These are phyloP conservation scores for Herpetotheres cachinnans DNA, from an alignment of 2,113 vertebrate species.

Conservation along the genomic window DNA sequence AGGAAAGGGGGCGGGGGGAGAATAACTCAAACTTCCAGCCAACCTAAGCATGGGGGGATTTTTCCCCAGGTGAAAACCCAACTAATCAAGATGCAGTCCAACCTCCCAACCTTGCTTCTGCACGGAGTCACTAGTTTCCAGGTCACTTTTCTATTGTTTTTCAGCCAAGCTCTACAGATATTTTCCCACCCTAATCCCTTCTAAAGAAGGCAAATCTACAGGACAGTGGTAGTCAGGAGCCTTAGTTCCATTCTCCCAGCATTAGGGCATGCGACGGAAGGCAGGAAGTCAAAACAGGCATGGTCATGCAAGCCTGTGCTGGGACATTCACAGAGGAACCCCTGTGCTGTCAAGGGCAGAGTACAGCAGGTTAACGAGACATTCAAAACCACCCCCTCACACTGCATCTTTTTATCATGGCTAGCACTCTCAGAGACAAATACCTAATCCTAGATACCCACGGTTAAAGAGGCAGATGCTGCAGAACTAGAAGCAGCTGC, in stretches of 20 bases:
- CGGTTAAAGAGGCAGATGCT: not conserved
- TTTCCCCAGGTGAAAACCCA: not conserved
- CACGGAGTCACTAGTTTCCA: not conserved
- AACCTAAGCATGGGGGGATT: not conserved
- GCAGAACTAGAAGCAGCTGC: not conserved
- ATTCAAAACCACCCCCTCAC: not conserved
- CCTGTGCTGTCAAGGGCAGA: not conserved
- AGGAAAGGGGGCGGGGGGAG: not conserved
- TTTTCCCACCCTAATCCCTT: not conserved
- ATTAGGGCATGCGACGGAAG: fast-evolving
- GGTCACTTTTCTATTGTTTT: not conserved
- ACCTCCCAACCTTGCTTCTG: not conserved
- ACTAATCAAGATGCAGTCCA: not conserved
- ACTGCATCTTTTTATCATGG: not conserved
- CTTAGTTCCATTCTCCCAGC: not conserved
- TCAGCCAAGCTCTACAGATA: not conserved
- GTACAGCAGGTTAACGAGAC: not conserved
- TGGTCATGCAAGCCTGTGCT: not conserved
- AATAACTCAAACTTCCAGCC: not conserved
- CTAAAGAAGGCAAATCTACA: not conserved
- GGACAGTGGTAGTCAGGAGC: not conserved
- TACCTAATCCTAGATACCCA: not conserved
- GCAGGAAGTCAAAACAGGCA: not conserved
- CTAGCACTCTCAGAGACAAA: not conserved
- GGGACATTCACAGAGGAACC: not conserved